These are phyloP conservation scores for Peromyscus nudipes DNA, from an alignment of 2,797 vertebrate species.

Conservation along the genomic window DNA sequence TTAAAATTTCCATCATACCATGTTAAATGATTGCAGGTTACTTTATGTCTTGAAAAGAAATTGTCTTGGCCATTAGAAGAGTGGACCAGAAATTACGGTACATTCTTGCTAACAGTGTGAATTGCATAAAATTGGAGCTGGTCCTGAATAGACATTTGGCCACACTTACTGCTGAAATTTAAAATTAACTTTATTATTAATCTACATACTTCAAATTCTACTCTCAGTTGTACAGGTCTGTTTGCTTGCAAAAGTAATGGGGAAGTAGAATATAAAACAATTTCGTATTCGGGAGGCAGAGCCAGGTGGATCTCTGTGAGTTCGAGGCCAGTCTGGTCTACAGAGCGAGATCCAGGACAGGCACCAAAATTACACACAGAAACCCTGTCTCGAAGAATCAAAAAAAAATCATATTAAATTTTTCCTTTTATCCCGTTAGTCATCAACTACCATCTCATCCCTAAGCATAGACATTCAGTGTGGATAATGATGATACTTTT, in stretches of 20 bases:
- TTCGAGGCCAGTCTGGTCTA: too few species aligned
- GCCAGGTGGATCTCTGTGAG: too few species aligned
- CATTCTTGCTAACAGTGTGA: neutral
- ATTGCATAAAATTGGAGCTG: neutral
- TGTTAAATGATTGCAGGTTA: neutral
- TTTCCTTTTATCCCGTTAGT: neutral
- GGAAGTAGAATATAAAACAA: neutral
- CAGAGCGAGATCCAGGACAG: too few species aligned
- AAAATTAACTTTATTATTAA: neutral
- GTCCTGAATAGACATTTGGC: too few species aligned
- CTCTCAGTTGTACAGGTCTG: neutral
- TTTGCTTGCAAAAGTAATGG: neutral
- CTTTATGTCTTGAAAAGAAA: neutral
- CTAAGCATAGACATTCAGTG: rapidly evolving
- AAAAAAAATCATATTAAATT: neutral
- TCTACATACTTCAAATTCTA: neutral
- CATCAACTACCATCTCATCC: rapidly evolving
- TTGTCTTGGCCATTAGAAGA: neutral
- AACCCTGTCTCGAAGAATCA: too few species aligned
- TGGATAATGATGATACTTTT: neutral
- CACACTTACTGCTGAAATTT: neutral
- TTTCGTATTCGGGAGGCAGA: too few species aligned
- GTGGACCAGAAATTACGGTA: neutral
- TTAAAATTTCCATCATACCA: neutral
- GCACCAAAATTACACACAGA: too few species aligned